Evolutionary conservation across 2,888 invertebrate species (phyloP), one percentile per base, ranked within the genome.

Genomic region (Dynastes tityus): DNA sequence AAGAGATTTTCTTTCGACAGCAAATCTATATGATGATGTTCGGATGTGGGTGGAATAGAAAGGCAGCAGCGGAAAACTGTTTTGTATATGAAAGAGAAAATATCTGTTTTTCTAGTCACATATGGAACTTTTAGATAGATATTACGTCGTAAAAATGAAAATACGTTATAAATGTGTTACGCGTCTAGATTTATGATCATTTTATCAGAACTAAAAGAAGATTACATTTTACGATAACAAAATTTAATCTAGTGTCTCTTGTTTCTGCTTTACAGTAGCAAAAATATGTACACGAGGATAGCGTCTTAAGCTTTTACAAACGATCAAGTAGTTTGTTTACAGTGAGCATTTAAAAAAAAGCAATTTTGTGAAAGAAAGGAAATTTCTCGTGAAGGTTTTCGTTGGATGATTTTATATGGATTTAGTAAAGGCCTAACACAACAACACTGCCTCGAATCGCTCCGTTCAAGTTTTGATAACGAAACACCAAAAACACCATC

Each of bases 61-160:
- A 68, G 27, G 49, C 22, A 51, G 27, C 27, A 40, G 22, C 58
- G 16, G 40, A 73, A 58, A 37, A 58, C 58, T 73, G 58, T 73
- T 73, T 58, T 73, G 73, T 58, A 68, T 68, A 67, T 67, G 40
- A 73, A 73, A 37, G 61, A 9, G 61, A 58, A 73, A 73, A 73
- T 58, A 73, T 73, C 58, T 58, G 58, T 73, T 73, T 73, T 58
- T 58, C 73, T 73, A 73, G 55, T 58, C 58, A 51, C 73, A 73
- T 73, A 73, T 73, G 73, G 73, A 40, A 22, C 40, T 58, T 58
- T 22, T 73, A 37, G 73, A 73, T 73, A 73, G 58, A 73, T 73
- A 73, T 58, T 73, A 73, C n/a, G 40, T 73, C 73, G 73, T 73
- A 73, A 73, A 73, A 73, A 73, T 73, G 73, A 73, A 73, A 73